Evolutionary conservation across 92 coral and sea anemone genomes (phyloP).

Genomic region (Diadumene lineata): DNA sequence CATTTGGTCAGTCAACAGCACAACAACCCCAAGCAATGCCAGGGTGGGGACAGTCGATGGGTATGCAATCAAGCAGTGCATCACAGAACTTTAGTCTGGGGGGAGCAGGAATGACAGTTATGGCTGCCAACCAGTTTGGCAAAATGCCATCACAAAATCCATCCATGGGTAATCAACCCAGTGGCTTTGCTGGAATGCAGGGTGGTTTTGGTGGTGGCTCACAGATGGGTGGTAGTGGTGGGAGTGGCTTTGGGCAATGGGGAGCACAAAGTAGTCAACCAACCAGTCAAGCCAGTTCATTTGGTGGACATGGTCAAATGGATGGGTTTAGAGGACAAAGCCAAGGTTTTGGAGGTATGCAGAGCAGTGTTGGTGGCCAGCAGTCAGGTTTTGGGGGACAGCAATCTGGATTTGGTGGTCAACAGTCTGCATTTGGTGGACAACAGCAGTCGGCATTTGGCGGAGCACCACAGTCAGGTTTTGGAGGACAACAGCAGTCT

Average conservation of each 20-base stretch:
- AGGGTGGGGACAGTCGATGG: constrained; percentile 67
- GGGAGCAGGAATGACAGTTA: constrained; percentile 91
- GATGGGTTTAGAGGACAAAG: constrained; percentile 52
- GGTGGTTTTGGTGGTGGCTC: constrained; percentile 39
- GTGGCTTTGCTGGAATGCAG: constrained; percentile 54
- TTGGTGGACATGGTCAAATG: constrained; percentile 26
- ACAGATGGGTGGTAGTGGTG: constrained; percentile 31
- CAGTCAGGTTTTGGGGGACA: constrained; percentile 53
- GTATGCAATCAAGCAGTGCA: constrained; percentile 55
- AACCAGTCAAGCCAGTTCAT: constrained; percentile 22
- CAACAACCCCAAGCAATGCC: constrained; percentile 50
- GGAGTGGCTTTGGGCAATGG: constrained; percentile 22
- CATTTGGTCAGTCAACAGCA: constrained; percentile 44
- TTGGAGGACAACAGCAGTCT: constrained; percentile 44
- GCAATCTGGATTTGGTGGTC: constrained; percentile 62
- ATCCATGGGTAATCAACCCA: constrained; percentile 62
- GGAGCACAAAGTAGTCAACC: constrained; percentile 5
- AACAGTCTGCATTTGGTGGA: constrained; percentile 56
- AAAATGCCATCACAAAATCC: constrained; percentile 69
- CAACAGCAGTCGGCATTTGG: constrained; percentile 71
- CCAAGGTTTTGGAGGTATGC: constrained; percentile 31
- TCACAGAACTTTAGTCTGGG: constrained; percentile 85
- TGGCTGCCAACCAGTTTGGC: constrained; percentile 97
- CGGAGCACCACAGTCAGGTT: constrained; percentile 54
- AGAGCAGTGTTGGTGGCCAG: constrained; percentile 37